Conservation (phyloP, 1,140 invertebrate species). For the Sinonovacula constricta region DNA sequence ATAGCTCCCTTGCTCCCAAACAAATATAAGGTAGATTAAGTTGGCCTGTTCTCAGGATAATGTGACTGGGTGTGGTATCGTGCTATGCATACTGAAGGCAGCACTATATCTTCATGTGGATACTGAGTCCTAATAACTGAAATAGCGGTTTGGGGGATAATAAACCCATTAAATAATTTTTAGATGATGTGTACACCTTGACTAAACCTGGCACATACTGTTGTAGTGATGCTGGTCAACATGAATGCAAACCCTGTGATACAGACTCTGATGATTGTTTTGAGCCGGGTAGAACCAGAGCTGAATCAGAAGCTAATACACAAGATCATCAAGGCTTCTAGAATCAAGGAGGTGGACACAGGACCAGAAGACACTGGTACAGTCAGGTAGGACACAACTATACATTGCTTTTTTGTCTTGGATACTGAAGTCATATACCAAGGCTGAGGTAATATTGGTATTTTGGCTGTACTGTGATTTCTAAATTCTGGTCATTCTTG, state of each 20-base stretch:
- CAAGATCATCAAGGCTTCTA: conserved; percentile 56
- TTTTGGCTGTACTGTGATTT: not conserved
- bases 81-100: too few species aligned
- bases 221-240: conserved; percentile 61
- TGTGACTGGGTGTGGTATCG: too few species aligned
- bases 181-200: too few species aligned
- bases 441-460: not conserved
- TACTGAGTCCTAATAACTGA: too few species aligned
- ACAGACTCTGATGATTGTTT: conserved; percentile 67
- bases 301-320: conserved; percentile 54
- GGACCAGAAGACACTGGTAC: conserved; percentile 6
- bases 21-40: not conserved
- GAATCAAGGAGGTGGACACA: conserved; percentile 14
- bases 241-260: conserved; percentile 62
- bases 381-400: conserved; percentile 19
- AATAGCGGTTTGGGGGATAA: too few species aligned
- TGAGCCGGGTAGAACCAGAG: conserved; percentile 51
- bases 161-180: too few species aligned
- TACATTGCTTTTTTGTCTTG: not conserved
- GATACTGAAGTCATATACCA: not conserved
- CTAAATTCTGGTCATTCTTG: not conserved
- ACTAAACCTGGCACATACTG: too few species aligned
- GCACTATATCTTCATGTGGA: too few species aligned
- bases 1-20: not conserved
- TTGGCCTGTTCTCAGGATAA: too few species aligned